Base-by-base conservation (phyloP, 1,140 invertebrate species). In the Elysia chlorotica region DNA sequence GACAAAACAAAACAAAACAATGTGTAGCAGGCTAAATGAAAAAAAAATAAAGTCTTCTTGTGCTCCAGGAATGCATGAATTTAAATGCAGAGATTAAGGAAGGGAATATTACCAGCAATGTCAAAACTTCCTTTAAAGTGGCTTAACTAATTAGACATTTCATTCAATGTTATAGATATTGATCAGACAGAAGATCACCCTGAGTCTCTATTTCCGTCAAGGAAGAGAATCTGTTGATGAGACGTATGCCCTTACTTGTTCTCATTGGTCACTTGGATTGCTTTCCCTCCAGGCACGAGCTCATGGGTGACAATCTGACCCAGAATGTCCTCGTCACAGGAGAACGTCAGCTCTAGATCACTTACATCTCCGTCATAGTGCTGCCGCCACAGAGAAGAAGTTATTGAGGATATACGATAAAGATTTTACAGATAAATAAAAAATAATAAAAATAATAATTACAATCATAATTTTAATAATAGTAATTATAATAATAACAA, bases 311-410 rank as follows among this genome's bases (percentile, higher is more conserved):
- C 84, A 56, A 89, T 62, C 74, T 81, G 77, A 1, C 98, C 98
- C 88, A 99, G 91, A 75, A 93, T 92, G 87, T 99, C 96, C 78
- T 99, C 96, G 85, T 99, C 96, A 31, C 96, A 93, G 0, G 96
- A 98, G 88, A 99, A 99, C 21, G 96, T 99, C 25, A 99, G 88
- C 83, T 97, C 96, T 54, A 99, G 89, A 78, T 98, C 94, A 25
- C 92, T 90, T 33, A 99, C 93, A 87, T 99, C 96, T n/a, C 95
- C 95, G 84, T 95, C 91, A 85, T 95, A 95, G 85, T 98, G 96
- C 88, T 90, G 79, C 33, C n/a, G n/a, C n/a, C n/a, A n/a, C n/a
- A n/a, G n/a, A n/a, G n/a, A n/a, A n/a, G n/a, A n/a, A n/a, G n/a
- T n/a, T n/a, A n/a, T n/a, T n/a, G n/a, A n/a, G n/a, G n/a, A n/a